A percentile compares a stretch with the other conserved stretches of the same genome.
Conservation (phyloP, 2,797 vertebrate genomes). For the Petrocephalus sullivani region DNA sequence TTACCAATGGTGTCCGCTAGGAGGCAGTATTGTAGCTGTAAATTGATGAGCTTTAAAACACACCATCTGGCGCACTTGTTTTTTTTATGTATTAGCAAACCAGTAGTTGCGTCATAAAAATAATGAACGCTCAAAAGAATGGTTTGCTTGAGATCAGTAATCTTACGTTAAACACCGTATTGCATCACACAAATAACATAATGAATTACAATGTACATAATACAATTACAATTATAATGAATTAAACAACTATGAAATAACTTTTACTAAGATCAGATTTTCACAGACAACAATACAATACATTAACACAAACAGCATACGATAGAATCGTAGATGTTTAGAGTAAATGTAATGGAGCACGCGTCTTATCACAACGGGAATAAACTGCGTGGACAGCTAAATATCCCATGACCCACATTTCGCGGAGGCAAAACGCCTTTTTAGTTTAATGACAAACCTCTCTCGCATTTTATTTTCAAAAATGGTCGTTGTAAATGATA, state of each 20-base stretch:
- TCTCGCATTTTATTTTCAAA: background rate
- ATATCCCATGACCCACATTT: slow-evolving; percentile 53
- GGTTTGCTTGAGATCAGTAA: background rate
- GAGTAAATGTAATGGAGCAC: background rate
- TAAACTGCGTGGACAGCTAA: slow-evolving; percentile 9
- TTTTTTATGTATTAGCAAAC: background rate
- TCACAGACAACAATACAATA: background rate
- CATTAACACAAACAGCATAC: background rate
- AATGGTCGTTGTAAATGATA: background rate
- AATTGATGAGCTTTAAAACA: background rate
- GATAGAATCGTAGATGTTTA: background rate
- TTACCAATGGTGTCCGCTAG: slow-evolving; percentile 32
- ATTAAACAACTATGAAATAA: background rate
- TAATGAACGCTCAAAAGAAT: background rate
- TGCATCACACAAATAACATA: background rate
- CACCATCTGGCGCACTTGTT: slow-evolving; percentile 21
- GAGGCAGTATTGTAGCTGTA: slow-evolving; percentile 32
- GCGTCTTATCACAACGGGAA: background rate
- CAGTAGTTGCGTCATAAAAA: slow-evolving; percentile 1
- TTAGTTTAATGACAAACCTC: background rate
- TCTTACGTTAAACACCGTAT: background rate
- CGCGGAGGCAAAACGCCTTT: slow-evolving; percentile 16
- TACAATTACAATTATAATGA: background rate
- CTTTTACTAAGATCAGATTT: background rate
- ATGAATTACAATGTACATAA: background rate